Evolutionary conservation across 2,888 invertebrate species (phyloP).

Genomic region (Dynastes maya): DNA sequence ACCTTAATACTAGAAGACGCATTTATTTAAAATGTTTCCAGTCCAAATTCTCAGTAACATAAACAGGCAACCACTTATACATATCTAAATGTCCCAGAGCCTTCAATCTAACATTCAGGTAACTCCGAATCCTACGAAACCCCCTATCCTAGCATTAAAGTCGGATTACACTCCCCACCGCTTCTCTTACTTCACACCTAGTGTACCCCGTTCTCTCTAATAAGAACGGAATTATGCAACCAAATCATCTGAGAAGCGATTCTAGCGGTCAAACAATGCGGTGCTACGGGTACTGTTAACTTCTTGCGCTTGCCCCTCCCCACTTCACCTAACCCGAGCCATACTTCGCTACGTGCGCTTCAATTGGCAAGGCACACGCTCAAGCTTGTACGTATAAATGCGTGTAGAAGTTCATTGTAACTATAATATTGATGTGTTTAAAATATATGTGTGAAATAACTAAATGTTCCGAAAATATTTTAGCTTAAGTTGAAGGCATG

Average conservation of each 20-base stretch:
- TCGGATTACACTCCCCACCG: no score
- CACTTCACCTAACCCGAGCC: no score
- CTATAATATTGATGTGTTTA: slow-evolving; percentile 50
- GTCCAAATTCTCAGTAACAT: not conserved
- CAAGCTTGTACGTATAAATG: not conserved
- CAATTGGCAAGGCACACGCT: no score
- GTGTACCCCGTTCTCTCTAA: no score
- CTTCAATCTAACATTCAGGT: not conserved
- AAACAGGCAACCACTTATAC: slow-evolving; percentile 7
- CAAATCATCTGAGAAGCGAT: not conserved
- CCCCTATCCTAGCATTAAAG: not conserved
- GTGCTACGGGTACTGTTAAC: not conserved
- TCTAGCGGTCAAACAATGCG: not conserved
- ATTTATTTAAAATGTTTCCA: no score
- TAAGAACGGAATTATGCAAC: slow-evolving; percentile 22
- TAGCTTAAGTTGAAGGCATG: not conserved
- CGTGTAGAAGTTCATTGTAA: slow-evolving; percentile 45
- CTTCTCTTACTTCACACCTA: no score
- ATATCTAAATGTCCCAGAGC: not conserved
- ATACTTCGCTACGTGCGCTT: no score
- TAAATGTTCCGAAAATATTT: slow-evolving; percentile 30
- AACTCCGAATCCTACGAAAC: not conserved
- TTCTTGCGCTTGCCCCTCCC: no score
- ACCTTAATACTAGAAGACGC: no score
- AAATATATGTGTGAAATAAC: slow-evolving; percentile 47